phyloP scores from a whole-genome alignment of 2,888 invertebrate species.

The Mimumesa dahlbomi region DNA sequence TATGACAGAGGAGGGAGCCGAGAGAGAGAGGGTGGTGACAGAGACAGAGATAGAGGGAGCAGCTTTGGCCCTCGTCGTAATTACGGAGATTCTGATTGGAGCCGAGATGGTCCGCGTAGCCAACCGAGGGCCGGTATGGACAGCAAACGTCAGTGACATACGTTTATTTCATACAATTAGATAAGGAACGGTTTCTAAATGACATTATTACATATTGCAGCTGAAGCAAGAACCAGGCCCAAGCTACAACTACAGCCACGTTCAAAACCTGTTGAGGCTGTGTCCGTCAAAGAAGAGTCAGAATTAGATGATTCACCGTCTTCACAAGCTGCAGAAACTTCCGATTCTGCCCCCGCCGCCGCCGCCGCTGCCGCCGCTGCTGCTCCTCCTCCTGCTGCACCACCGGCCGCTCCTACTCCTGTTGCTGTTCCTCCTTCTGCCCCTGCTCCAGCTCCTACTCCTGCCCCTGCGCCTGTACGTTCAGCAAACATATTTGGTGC shows the following conservation, averaged over 20 bases:
- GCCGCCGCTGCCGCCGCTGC: constrained; percentile 13
- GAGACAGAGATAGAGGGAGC: constrained; percentile 78
- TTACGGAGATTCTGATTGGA: constrained; percentile 71
- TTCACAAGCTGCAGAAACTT: constrained; percentile 39
- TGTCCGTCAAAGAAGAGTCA: constrained; percentile 53
- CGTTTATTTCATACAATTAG: not conserved
- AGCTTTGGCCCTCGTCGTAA: constrained; percentile 75
- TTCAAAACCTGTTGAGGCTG: constrained; percentile 86
- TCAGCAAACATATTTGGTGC: constrained; percentile 94
- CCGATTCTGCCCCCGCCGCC: constrained; percentile 15
- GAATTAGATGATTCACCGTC: constrained; percentile 53
- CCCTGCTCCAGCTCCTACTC: constrained; percentile 70
- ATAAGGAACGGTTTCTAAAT: not conserved
- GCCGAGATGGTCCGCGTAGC: constrained; percentile 59
- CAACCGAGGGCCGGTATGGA: constrained; percentile 49
- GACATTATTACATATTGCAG: constrained; percentile 41
- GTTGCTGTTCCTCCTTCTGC: constrained; percentile 81
- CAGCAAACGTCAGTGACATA: constrained; percentile 45
- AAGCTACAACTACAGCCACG: constrained; percentile 91
- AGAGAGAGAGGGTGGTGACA: constrained; percentile 68
- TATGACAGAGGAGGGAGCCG: constrained; percentile 63
- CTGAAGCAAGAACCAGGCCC: constrained; percentile 86
- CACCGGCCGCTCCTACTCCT: constrained; percentile 23
- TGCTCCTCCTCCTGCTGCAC: constrained; percentile 74
- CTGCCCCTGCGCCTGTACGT: constrained; percentile 80